These are phyloP conservation scores for Unio pictorum DNA, from an alignment of 2,888 invertebrate genomes.

Conservation along the genomic window DNA sequence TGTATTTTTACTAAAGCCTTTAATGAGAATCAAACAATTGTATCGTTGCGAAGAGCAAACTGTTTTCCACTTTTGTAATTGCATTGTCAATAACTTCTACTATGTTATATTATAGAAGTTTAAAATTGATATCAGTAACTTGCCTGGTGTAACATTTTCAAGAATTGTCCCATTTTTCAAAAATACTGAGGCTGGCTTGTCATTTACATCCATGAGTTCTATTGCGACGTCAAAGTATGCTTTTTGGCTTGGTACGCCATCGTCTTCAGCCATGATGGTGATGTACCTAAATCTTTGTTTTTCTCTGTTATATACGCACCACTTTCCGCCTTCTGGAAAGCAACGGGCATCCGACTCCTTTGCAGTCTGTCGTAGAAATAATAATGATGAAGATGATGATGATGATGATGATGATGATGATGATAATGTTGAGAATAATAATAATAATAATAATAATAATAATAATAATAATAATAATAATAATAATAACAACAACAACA, in stretches of 20 bases:
- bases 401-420: no score
- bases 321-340: slow-evolving; percentile 33
- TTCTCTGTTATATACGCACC: slow-evolving; percentile 43
- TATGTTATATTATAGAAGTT: no score
- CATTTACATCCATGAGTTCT: slow-evolving; percentile 41
- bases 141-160: slow-evolving; percentile 41
- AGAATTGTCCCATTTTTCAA: slow-evolving; percentile 25
- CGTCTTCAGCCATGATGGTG: slow-evolving; percentile 43
- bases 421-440: no score
- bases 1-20: no score
- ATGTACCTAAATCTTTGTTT: slow-evolving; percentile 16
- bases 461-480: no score
- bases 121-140: background rate
- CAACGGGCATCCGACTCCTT: slow-evolving; percentile 40
- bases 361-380: slow-evolving; percentile 23
- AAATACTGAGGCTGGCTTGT: slow-evolving; percentile 34
- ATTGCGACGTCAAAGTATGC: slow-evolving; percentile 45
- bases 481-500: no score
- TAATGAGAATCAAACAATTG: no score
- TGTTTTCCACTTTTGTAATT: no score
- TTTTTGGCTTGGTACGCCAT: slow-evolving; percentile 34
- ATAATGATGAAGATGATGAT: background rate
- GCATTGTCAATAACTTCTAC: no score
- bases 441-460: no score
- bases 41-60: no score